Percentiles rank a stretch among this genome's conserved stretches.
These are phyloP conservation scores for Eupeodes luniger DNA, from an alignment of 2,888 invertebrate species.

Conservation along the genomic window DNA sequence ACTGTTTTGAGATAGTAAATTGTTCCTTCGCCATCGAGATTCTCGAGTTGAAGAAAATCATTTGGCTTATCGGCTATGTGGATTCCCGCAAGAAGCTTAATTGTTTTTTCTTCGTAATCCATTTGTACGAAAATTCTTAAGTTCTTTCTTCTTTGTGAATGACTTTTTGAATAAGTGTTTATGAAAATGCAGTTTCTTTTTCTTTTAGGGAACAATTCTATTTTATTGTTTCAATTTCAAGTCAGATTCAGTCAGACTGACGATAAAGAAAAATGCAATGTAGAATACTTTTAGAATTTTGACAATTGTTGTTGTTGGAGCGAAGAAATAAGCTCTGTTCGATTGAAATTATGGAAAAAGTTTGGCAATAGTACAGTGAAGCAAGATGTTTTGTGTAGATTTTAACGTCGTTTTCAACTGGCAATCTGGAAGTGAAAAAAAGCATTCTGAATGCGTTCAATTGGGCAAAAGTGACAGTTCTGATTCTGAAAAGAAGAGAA, in stretches of 20 bases:
- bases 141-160: not conserved
- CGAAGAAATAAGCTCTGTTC: not conserved
- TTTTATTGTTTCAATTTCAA: not conserved
- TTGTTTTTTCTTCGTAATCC: conserved; percentile 74
- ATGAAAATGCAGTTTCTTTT: not conserved
- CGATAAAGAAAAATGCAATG: too few species aligned
- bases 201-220: not conserved
- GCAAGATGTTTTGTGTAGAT: too few species aligned
- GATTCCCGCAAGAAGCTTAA: conserved; percentile 84
- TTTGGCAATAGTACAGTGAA: too few species aligned
- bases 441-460: too few species aligned
- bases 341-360: not conserved
- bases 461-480: too few species aligned
- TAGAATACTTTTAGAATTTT: not conserved
- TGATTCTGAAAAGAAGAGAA: too few species aligned
- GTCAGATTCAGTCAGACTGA: not conserved
- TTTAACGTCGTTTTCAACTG: too few species aligned
- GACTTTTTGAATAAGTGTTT: not conserved
- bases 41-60: conserved; percentile 85
- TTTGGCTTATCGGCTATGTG: conserved; percentile 85
- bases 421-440: too few species aligned
- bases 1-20: conserved; percentile 85
- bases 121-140: not conserved
- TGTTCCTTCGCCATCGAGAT: conserved; percentile 86
- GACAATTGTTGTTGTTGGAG: not conserved